These are phyloP conservation scores for Coluber constrictor DNA, from an alignment of 2,797 vertebrate genomes.

Conservation along the genomic window DNA sequence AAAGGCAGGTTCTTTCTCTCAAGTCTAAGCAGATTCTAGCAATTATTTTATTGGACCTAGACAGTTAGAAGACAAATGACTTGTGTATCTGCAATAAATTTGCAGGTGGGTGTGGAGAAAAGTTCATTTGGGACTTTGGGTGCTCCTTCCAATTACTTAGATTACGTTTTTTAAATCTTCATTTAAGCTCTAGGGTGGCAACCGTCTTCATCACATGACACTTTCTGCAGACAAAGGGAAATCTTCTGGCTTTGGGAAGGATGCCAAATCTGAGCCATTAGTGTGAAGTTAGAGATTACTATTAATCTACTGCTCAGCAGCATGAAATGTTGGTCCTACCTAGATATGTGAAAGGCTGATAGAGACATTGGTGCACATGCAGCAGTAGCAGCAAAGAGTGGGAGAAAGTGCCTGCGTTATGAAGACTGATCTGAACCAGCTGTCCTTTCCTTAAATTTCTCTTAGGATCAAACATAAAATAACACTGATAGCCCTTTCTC, in stretches of 20 bases:
- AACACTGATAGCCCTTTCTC: background rate
- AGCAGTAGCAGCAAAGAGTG: slow-evolving; percentile 36
- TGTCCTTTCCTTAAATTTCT: slow-evolving; percentile 43
- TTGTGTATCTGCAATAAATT: background rate
- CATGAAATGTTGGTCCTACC: background rate
- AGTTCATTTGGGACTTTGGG: background rate
- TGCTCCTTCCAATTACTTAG: background rate
- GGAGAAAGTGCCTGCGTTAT: slow-evolving; percentile 42
- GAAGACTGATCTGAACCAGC: slow-evolving; percentile 34
- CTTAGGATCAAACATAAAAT: slow-evolving; percentile 28
- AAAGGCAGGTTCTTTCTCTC: slow-evolving; percentile 29
- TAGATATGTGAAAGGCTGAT: slow-evolving; percentile 2
- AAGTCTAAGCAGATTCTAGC: slow-evolving; percentile 42
- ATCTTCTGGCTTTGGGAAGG: background rate
- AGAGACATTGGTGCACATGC: slow-evolving; percentile 1
- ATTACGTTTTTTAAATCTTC: background rate
- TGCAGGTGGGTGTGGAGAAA: background rate
- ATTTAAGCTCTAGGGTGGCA: background rate
- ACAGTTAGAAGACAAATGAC: slow-evolving; percentile 22
- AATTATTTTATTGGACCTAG: slow-evolving; percentile 43
- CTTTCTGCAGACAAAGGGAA: background rate
- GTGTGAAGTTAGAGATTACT: background rate
- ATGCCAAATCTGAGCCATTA: background rate
- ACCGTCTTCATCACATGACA: background rate
- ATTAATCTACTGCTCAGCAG: background rate